These are phyloP conservation scores for Gymnosoma rotundatum DNA, from an alignment of 2,888 invertebrate genomes.

Conservation along the genomic window DNA sequence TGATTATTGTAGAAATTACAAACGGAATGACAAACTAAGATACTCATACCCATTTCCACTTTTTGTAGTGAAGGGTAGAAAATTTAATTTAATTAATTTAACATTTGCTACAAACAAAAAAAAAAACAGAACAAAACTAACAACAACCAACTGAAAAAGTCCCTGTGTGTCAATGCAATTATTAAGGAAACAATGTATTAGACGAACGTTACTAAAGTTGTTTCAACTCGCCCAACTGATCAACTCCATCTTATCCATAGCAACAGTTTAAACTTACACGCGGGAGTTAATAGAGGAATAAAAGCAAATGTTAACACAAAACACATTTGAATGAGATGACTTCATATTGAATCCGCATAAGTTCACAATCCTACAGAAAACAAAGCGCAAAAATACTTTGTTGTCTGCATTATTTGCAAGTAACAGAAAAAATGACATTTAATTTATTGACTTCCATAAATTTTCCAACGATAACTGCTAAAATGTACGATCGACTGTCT, in stretches of 20 bases:
- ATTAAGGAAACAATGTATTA: slow-evolving; percentile 46
- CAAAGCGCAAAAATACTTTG: slow-evolving; percentile 3
- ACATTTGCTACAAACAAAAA: slow-evolving; percentile 6
- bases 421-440: neutral
- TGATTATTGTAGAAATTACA: too few species aligned
- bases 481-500: slow-evolving; percentile 5
- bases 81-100: too few species aligned
- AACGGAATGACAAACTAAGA: too few species aligned
- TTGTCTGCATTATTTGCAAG: slow-evolving; percentile 19
- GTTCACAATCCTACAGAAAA: slow-evolving; percentile 11
- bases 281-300: neutral
- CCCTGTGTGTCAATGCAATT: slow-evolving; percentile 19
- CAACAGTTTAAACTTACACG: neutral
- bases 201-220: slow-evolving; percentile 18
- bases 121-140: too few species aligned
- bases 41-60: too few species aligned
- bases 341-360: slow-evolving; percentile 5
- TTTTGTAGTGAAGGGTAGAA: too few species aligned
- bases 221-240: neutral
- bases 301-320: neutral
- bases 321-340: slow-evolving; percentile 18
- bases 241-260: too few species aligned
- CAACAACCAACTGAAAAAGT: slow-evolving; percentile 7
- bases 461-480: slow-evolving; percentile 38
- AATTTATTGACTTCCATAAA: slow-evolving; percentile 66